These are phyloP conservation scores for Empidonax alnorum DNA, from an alignment of 2,113 vertebrate genomes.

Conservation along the genomic window DNA sequence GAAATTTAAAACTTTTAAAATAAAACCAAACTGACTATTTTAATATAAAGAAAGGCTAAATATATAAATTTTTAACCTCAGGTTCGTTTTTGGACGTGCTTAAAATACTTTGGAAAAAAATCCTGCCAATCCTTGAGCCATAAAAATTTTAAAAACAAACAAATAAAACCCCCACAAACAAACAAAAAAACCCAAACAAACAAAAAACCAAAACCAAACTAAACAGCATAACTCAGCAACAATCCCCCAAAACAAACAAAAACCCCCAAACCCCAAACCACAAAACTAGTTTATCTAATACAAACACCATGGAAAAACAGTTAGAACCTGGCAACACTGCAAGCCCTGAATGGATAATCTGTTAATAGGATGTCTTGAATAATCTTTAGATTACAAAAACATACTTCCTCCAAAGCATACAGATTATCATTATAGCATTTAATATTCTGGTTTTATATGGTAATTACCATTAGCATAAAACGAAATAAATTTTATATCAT, in stretches of 20 bases:
- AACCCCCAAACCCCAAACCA: neutral
- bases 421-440: neutral
- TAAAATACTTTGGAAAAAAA: neutral
- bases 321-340: neutral
- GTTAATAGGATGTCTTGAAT: neutral
- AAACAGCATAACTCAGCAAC: rapidly evolving
- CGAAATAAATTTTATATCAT: neutral
- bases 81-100: neutral
- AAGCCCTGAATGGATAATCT: neutral
- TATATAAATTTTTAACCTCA: neutral
- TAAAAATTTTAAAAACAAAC: too few species aligned
- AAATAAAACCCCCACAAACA: neutral
- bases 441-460: neutral
- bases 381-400: neutral
- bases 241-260: neutral
- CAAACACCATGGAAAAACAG: neutral
- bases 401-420: neutral
- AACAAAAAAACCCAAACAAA: too few species aligned
- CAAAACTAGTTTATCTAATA: neutral
- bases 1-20: neutral
- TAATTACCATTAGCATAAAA: neutral
- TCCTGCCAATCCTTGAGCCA: neutral
- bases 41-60: neutral
- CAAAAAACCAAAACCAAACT: too few species aligned
- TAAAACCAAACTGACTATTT: rapidly evolving